Conservation (phyloP, 2,113 vertebrate species). For the Antigone vipio region DNA sequence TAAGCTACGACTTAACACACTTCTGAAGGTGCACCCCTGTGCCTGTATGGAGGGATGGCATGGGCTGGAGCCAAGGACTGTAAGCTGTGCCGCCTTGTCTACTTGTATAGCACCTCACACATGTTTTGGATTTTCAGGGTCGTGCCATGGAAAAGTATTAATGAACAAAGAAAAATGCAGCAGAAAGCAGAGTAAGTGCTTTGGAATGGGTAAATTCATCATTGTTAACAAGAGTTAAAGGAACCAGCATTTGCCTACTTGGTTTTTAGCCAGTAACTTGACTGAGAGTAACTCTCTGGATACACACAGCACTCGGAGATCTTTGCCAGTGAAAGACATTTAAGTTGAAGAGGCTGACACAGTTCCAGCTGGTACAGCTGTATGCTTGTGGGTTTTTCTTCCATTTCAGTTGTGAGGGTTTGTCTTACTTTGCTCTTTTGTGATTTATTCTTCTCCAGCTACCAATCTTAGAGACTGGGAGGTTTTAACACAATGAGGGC, state of each 20-base stretch:
- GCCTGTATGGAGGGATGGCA: background rate
- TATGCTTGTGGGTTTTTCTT: background rate
- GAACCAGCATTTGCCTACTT: background rate
- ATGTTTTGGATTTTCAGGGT: background rate
- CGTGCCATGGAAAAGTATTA: background rate
- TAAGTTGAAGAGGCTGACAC: background rate
- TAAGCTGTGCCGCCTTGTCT: background rate
- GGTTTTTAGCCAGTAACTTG: background rate
- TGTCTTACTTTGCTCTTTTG: background rate
- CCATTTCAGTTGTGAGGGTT: background rate
- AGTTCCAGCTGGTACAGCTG: background rate
- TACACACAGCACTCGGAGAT: background rate
- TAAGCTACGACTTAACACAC: rapidly evolving
- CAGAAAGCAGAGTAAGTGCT: background rate
- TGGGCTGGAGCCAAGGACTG: background rate
- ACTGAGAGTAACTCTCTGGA: background rate
- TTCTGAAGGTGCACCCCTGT: background rate
- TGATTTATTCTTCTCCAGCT: background rate
- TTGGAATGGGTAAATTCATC: background rate
- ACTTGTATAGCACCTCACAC: background rate
- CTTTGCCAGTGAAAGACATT: background rate
- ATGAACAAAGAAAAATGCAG: background rate
- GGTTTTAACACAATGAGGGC: background rate
- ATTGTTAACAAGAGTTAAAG: background rate
- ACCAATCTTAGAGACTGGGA: background rate